Conservation (phyloP, 2,113 vertebrate genomes). For the Vidua chalybeata region DNA sequence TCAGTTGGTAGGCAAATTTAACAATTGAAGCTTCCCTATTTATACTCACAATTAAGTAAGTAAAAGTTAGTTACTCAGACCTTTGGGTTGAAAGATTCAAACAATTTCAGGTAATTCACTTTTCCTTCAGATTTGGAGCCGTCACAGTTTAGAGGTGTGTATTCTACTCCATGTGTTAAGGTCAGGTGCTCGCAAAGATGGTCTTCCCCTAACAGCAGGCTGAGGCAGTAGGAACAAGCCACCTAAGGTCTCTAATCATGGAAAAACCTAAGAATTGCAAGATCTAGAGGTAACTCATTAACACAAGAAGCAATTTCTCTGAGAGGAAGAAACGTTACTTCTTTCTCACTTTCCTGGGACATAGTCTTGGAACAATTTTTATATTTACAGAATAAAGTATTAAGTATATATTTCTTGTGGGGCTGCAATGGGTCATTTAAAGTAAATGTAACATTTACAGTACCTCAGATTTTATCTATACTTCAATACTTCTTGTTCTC, state of each 20-base stretch:
- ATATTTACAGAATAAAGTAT: slow-evolving; percentile 20
- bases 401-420: background rate
- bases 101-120: background rate
- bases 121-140: background rate
- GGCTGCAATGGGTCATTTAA: background rate
- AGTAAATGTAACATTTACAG: background rate
- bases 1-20: background rate
- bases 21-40: background rate
- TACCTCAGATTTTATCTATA: slow-evolving; percentile 30
- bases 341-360: background rate
- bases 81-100: background rate
- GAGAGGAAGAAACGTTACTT: background rate
- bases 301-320: background rate
- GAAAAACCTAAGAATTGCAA: background rate
- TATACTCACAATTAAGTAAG: background rate
- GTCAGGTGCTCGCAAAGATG: background rate
- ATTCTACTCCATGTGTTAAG: background rate
- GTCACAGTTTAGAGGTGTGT: background rate
- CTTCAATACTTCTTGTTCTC: slow-evolving; percentile 15
- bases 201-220: background rate
- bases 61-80: background rate
- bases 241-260: background rate
- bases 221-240: background rate
- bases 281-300: background rate
- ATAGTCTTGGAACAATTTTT: slow-evolving; percentile 32